A percentile compares a stretch with the other conserved stretches of the same genome.
Conservation (phyloP, 2,888 invertebrate species). For the Phaonia tiefii region DNA sequence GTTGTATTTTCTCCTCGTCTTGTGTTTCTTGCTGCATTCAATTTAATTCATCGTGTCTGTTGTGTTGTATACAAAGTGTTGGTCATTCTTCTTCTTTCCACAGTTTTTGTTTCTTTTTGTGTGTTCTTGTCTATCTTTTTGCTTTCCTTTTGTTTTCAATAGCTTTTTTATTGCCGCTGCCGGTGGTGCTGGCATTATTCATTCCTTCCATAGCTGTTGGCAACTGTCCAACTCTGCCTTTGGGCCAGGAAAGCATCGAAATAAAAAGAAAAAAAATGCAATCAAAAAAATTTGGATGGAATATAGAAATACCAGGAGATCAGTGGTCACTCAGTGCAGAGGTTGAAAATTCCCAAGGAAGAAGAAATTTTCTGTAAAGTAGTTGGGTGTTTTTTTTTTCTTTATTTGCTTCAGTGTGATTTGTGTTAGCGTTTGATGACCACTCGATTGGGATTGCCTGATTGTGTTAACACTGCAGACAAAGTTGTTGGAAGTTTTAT, state of each 20-base stretch:
- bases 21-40: slow-evolving; percentile 24
- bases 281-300: slow-evolving; percentile 50
- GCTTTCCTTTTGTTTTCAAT: neutral
- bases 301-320: slow-evolving; percentile 53
- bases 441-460: neutral
- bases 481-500: no score
- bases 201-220: neutral
- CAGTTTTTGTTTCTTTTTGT: slow-evolving; percentile 29
- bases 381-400: slow-evolving; percentile 39
- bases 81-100: slow-evolving; percentile 31
- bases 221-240: slow-evolving; percentile 17
- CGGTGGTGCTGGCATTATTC: neutral
- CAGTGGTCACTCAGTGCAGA: slow-evolving; percentile 40
- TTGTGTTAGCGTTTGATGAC: neutral
- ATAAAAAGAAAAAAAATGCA: neutral
- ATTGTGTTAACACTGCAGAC: no score
- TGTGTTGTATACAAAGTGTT: slow-evolving; percentile 2
- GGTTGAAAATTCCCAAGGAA: slow-evolving; percentile 54
- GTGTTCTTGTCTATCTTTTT: slow-evolving; percentile 46
- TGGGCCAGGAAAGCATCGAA: no score
- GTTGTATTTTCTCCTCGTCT: neutral
- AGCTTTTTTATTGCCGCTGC: neutral
- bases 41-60: slow-evolving; percentile 35
- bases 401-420: neutral
- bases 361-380: slow-evolving; percentile 50